These are phyloP conservation scores for Oryzias melastigma DNA, from an alignment of 2,113 vertebrate genomes.

Conservation along the genomic window DNA sequence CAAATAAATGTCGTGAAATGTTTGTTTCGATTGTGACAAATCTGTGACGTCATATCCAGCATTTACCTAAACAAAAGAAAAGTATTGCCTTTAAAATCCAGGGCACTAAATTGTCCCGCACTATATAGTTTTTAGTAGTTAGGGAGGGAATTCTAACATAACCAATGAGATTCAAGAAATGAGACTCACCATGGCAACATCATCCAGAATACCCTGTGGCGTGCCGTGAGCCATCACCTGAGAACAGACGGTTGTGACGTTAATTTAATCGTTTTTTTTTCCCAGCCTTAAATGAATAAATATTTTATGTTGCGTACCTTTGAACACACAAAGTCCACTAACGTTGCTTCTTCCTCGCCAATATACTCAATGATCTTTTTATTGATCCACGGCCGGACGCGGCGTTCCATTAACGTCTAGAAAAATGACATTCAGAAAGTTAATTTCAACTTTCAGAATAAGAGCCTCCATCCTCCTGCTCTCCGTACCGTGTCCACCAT, in stretches of 20 bases:
- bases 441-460: neutral
- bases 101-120: no score
- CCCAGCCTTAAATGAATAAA: no score
- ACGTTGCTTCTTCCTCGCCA: conserved; percentile 94
- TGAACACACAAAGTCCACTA: conserved; percentile 98
- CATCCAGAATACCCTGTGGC: conserved; percentile 96
- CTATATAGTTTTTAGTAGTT: no score
- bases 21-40: no score
- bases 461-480: neutral
- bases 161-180: neutral
- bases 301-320: conserved; percentile 80
- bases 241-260: neutral
- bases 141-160: no score
- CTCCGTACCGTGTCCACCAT: conserved; percentile 94
- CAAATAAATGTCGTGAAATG: no score
- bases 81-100: no score
- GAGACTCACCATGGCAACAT: conserved; percentile 96
- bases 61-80: no score
- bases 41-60: no score
- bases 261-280: neutral
- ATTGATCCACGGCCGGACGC: conserved; percentile 98
- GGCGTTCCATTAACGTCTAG: conserved; percentile 94
- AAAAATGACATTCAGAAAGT: neutral
- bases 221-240: conserved; percentile 99
- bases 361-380: conserved; percentile 99